phyloP scores from a whole-genome alignment of 2,797 vertebrate genomes.

The Acropternis orthonyx region DNA sequence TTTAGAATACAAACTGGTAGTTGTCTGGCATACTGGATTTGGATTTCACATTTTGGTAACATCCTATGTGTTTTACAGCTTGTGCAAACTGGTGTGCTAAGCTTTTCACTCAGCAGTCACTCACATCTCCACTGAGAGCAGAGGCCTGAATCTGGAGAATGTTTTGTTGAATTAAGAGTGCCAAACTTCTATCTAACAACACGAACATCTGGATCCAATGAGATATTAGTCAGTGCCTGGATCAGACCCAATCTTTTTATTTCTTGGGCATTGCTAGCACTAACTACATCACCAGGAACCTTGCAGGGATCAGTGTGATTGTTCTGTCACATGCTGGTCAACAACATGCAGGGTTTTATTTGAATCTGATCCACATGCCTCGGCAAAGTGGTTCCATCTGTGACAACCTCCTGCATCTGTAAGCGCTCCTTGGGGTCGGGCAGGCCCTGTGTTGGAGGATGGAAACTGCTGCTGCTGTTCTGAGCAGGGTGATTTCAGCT shows the following conservation, averaged over 20 bases:
- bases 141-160: neutral
- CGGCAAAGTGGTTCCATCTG: conserved; percentile 57
- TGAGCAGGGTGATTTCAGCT: neutral
- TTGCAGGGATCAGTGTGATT: conserved; percentile 60
- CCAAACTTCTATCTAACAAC: conserved; percentile 21
- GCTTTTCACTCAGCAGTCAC: neutral
- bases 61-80: neutral
- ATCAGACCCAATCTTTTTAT: conserved; percentile 26
- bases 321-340: conserved; percentile 54
- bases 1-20: neutral
- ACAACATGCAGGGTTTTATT: conserved; percentile 49
- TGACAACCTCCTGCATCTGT: conserved; percentile 11
- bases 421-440: fast-evolving
- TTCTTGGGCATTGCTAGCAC: conserved; percentile 34
- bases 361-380: conserved; percentile 56
- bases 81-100: fast-evolving
- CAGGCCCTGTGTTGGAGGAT: neutral
- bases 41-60: neutral
- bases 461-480: neutral
- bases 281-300: conserved; percentile 51
- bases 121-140: neutral
- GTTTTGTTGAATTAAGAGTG: neutral
- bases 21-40: neutral
- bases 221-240: conserved; percentile 38
- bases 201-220: conserved; percentile 63